These are phyloP conservation scores for Noctuana brunneofusca DNA, from an alignment of 2,888 invertebrate species.

Conservation along the genomic window DNA sequence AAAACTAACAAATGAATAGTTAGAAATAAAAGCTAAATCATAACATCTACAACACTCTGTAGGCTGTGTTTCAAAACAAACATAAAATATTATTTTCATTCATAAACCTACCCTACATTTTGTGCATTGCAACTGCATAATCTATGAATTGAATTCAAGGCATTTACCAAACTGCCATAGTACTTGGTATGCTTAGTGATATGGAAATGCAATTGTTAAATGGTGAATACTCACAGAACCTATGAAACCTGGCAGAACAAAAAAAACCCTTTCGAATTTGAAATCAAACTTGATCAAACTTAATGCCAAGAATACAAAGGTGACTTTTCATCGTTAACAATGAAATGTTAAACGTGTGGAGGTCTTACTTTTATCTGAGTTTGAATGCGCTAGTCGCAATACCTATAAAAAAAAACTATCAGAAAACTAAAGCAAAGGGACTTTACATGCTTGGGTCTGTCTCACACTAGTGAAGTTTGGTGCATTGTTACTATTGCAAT, in stretches of 20 bases:
- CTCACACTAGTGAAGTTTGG: conserved; percentile 49
- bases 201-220: conserved; percentile 13
- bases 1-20: neutral
- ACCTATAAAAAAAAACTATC: conserved; percentile 20
- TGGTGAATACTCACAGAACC: conserved; percentile 6
- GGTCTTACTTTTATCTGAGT: neutral
- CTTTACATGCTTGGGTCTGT: conserved; percentile 52
- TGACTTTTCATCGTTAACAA: conserved; percentile 12
- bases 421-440: conserved; percentile 36
- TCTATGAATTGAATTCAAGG: conserved; percentile 2
- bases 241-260: conserved; percentile 13
- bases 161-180: conserved; percentile 1
- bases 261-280: neutral
- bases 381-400: conserved; percentile 12
- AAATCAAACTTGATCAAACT: neutral
- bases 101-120: neutral
- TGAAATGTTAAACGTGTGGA: conserved; percentile 18
- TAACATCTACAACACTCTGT: neutral
- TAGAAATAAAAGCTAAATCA: neutral
- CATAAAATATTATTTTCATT: no score
- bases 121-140: neutral
- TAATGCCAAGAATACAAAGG: conserved; percentile 22
- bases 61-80: neutral
- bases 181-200: conserved; percentile 5
- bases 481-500: conserved; percentile 43